Percentiles rank a stretch among this genome's conserved stretches.
Conservation (phyloP, 1,140 invertebrate species). For the Zophobas morio region DNA sequence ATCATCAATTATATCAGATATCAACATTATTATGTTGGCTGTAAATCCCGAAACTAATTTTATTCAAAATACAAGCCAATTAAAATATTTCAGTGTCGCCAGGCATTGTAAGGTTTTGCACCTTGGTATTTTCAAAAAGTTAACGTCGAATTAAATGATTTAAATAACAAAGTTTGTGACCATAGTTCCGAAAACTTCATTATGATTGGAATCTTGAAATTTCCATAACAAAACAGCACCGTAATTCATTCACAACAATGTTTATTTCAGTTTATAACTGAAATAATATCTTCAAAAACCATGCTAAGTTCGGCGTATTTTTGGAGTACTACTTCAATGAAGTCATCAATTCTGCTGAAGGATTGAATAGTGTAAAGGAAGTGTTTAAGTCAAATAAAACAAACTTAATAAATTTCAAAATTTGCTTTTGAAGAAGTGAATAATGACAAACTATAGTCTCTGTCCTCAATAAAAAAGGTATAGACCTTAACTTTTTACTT, state of each 20-base stretch:
- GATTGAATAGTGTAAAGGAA: neutral
- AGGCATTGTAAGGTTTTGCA: neutral
- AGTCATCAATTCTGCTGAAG: neutral
- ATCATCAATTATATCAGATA: constrained; percentile 34
- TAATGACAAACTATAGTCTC: no score
- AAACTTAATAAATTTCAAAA: no score
- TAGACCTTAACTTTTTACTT: no score
- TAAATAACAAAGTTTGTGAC: neutral
- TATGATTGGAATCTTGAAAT: no score
- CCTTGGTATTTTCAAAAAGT: neutral
- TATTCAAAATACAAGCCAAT: constrained; percentile 26
- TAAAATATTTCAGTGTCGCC: constrained; percentile 32
- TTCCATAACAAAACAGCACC: no score
- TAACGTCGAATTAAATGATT: neutral
- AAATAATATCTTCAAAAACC: no score
- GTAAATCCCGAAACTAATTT: constrained; percentile 20
- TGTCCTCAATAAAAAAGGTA: no score
- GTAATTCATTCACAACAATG: no score
- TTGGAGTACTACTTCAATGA: neutral
- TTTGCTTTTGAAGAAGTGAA: no score
- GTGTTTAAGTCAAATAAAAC: neutral
- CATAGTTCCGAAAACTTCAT: no score
- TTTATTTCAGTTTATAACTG: no score
- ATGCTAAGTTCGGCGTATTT: neutral
- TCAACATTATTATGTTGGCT: constrained; percentile 16